These are phyloP conservation scores for Tetragnatha montana DNA, from an alignment of 2,888 invertebrate species.

Conservation along the genomic window DNA sequence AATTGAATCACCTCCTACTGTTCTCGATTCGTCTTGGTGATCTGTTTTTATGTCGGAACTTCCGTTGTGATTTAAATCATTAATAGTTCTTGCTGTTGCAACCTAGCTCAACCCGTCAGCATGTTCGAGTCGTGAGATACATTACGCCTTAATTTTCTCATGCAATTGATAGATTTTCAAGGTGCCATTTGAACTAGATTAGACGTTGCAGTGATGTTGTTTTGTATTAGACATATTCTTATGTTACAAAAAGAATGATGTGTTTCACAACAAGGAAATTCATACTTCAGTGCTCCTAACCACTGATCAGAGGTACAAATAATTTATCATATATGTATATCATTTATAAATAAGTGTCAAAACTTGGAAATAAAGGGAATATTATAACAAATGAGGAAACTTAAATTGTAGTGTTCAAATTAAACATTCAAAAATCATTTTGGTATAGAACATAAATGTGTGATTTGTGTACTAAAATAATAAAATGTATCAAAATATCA, in stretches of 20 bases:
- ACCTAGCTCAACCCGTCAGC: background rate
- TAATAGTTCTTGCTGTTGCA: background rate
- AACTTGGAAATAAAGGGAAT: no score
- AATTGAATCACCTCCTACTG: constrained; percentile 21
- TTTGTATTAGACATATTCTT: background rate
- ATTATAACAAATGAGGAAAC: no score
- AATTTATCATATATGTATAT: no score
- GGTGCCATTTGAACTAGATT: background rate
- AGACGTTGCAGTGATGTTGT: background rate
- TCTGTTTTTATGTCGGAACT: constrained; percentile 15
- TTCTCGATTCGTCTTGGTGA: background rate
- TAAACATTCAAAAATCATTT: no score
- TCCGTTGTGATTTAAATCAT: constrained; percentile 12
- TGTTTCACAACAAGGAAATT: background rate
- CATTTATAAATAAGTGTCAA: no score
- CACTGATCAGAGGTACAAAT: no score
- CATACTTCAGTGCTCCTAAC: background rate
- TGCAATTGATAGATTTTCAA: background rate
- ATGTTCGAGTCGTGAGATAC: background rate
- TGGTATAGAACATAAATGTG: no score
- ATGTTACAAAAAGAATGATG: background rate
- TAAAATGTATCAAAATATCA: no score
- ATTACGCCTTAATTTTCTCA: background rate
- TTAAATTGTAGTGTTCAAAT: no score
- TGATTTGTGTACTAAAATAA: no score